A percentile compares a stretch with the other conserved stretches of the same genome.
These are phyloP conservation scores for Acanthurus lineatus DNA, from an alignment of 2,797 vertebrate species.

Conservation along the genomic window DNA sequence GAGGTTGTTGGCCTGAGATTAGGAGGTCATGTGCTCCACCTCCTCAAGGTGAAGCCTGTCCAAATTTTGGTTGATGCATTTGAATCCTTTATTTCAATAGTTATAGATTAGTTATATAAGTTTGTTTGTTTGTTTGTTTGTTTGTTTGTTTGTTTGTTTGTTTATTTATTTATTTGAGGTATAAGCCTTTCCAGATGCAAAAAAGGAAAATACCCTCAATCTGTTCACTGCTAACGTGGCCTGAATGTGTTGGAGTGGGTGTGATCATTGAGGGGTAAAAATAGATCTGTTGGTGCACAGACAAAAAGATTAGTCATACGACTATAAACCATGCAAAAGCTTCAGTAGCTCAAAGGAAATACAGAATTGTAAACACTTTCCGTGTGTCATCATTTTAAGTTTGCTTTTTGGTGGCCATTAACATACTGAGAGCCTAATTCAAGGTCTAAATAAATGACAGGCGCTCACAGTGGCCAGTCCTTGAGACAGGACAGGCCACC, in stretches of 20 bases:
- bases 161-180: too few relatives aligned
- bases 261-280: not conserved
- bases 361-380: not conserved
- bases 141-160: too few relatives aligned
- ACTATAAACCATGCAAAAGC: not conserved
- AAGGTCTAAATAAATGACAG: slow-evolving; percentile 47
- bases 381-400: slow-evolving; percentile 11
- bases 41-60: too few relatives aligned
- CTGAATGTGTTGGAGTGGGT: not conserved
- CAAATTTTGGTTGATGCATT: too few relatives aligned
- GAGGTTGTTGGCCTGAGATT: too few relatives aligned
- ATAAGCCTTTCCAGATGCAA: too few relatives aligned
- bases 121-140: too few relatives aligned
- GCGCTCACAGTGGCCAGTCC: slow-evolving; percentile 37
- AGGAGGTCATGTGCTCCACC: too few relatives aligned
- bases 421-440: slow-evolving; percentile 27
- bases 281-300: not conserved
- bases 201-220: too few relatives aligned
- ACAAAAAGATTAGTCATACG: not conserved
- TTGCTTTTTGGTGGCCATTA: slow-evolving; percentile 13
- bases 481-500: slow-evolving; percentile 53
- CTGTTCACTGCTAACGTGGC: not conserved
- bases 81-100: not conserved
- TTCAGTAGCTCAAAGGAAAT: not conserved
- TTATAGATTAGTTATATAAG: too few relatives aligned